phyloP scores from a whole-genome alignment of 2,888 invertebrate genomes.

The Acanthopleura granulata region DNA sequence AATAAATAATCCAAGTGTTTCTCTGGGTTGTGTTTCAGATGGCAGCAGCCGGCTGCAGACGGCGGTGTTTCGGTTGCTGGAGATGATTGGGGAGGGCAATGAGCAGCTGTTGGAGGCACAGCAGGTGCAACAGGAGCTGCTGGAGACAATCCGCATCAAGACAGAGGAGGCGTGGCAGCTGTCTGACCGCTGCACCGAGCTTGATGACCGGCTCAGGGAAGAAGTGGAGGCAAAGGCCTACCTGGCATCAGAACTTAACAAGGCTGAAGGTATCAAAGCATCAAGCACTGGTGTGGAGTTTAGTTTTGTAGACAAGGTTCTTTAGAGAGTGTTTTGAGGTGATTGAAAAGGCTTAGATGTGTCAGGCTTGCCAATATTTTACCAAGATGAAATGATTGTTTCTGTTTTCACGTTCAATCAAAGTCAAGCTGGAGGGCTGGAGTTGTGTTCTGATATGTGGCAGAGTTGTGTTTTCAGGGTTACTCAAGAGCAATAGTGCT shows the following conservation, averaged over 20 bases:
- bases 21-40: constrained; percentile 41
- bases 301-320: too few relatives aligned
- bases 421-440: too few relatives aligned
- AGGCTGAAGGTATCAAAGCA: constrained; percentile 69
- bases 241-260: constrained; percentile 66
- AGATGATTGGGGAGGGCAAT: constrained; percentile 59
- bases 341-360: too few relatives aligned
- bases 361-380: too few relatives aligned
- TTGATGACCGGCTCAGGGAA: constrained; percentile 51
- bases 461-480: too few relatives aligned
- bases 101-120: constrained; percentile 57
- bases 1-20: not conserved
- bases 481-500: too few relatives aligned
- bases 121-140: constrained; percentile 52
- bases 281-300: too few relatives aligned
- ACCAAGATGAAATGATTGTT: too few relatives aligned
- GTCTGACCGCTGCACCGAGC: constrained; percentile 46
- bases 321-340: too few relatives aligned
- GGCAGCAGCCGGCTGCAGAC: constrained; percentile 55
- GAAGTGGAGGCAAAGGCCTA: constrained; percentile 64
- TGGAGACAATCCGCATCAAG: constrained; percentile 45
- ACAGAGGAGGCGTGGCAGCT: constrained; percentile 45
- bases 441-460: too few relatives aligned
- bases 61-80: constrained; percentile 59
- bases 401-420: too few relatives aligned